Evolutionary conservation across 2,113 vertebrate genomes (phyloP).

Genomic region (Sisor rabdophorus): DNA sequence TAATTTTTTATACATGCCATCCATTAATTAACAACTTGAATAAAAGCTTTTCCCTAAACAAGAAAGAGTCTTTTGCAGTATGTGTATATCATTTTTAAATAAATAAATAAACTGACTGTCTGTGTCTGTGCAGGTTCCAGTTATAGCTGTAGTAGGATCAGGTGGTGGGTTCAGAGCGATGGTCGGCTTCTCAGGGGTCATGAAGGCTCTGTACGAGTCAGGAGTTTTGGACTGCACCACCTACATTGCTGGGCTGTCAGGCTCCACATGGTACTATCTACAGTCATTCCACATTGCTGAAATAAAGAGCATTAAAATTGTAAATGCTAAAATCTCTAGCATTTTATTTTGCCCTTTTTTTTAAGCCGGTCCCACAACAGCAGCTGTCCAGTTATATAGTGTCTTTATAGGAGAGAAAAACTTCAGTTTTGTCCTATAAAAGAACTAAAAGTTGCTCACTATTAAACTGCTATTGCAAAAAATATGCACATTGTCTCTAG

Average conservation of each 20-base stretch:
- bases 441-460: neutral
- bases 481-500: neutral
- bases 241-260: conserved; percentile 90
- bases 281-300: neutral
- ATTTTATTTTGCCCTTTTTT: neutral
- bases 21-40: neutral
- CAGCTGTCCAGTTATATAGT: neutral
- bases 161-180: conserved; percentile 96
- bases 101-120: no score
- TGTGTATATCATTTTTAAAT: no score
- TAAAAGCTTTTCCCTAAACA: neutral
- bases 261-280: conserved; percentile 83
- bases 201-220: conserved; percentile 92
- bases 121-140: conserved; percentile 85
- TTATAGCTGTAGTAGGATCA: conserved; percentile 88
- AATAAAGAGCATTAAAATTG: neutral
- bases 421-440: no score
- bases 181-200: conserved; percentile 91
- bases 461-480: neutral
- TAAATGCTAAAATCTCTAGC: neutral
- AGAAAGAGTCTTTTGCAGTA: neutral
- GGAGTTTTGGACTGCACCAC: conserved; percentile 90
- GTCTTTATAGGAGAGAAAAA: no score
- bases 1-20: neutral
- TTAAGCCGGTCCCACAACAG: neutral